Evolutionary conservation across 1,140 invertebrate species (phyloP), one percentile per base, ranked within the genome.

Genomic region (Chironomus striatipennis): DNA sequence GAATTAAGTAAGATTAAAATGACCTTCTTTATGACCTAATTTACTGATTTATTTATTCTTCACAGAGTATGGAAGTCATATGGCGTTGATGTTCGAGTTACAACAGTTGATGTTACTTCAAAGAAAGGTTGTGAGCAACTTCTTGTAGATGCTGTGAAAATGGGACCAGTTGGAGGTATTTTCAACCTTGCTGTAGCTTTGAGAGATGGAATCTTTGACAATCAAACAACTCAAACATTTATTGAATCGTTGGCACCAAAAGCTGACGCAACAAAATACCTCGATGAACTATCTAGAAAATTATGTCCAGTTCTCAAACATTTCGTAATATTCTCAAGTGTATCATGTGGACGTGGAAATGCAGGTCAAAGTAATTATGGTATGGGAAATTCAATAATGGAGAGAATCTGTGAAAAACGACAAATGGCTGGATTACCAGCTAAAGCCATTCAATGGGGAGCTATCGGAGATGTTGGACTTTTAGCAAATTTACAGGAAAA

Each of bases 301-400:
- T 73, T 86, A 21, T 88, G 87, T 77, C 86, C 86, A 0, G 73
- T 79, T 18, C 78, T 88, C 18, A 80, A 83, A 81, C 79, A 86
- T 77, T 89, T 90, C 77, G 86, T 89, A 1, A 87, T 92, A 20
- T 95, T 95, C 81, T 95, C 93, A 1, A 93, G 91, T 20, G 90
- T 94, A 15, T 89, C 88, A 43, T 93, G 91, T 83, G 93, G 93
- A 12, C 85, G 91, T 75, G 93, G 93, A 75, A 94, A 95, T 81
- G 87, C 88, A 73, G 93, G 93, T 9, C 93, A 95, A 81, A 88
- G 89, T 5, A 95, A 94, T 81, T 95, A 95, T 80, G 93, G 87
- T 64, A 85, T 87, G 80, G 85, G 87, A 4, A 90, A 90, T 80
- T 88, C 87, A 1, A 81, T 88, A 20, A 89, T 90, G 88, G 89